Conservation (phyloP, 2,113 vertebrate genomes). For the Bungarus multicinctus region DNA sequence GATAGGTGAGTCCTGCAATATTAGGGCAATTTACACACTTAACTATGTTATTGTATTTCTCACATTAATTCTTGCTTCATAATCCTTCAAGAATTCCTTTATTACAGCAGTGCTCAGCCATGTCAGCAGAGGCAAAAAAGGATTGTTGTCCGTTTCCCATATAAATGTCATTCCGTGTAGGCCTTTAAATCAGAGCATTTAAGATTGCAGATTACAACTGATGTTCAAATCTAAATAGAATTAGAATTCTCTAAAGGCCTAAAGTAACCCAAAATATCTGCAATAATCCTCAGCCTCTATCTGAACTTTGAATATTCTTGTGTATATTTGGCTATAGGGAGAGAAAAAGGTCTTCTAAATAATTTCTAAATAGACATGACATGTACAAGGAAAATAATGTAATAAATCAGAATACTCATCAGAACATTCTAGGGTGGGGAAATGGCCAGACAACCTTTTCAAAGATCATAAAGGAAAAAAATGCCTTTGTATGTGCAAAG, state of each 20-base stretch:
- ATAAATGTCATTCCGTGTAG: constrained; percentile 16
- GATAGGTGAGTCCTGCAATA: constrained; percentile 32
- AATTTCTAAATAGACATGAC: background rate
- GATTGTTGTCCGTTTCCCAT: constrained; percentile 21
- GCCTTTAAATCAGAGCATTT: constrained; percentile 32
- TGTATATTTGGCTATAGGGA: background rate
- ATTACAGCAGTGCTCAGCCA: constrained; percentile 41
- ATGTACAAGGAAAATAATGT: background rate
- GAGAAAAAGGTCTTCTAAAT: background rate
- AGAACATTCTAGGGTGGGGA: background rate
- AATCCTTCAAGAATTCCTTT: background rate
- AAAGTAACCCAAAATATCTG: background rate
- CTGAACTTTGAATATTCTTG: background rate
- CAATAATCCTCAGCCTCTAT: background rate
- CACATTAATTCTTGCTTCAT: constrained; percentile 16
- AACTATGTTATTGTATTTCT: background rate
- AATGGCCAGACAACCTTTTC: background rate
- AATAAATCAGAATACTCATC: background rate
- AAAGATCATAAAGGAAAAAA: background rate
- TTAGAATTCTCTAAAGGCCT: background rate
- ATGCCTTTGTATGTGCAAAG: background rate
- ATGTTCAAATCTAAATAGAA: background rate
- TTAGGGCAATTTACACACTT: constrained; percentile 27
- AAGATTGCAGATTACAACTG: background rate
- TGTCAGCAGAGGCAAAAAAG: constrained; percentile 12